Evolutionary conservation across 2,797 vertebrate genomes (phyloP), one percentile per base, ranked within the genome.

Genomic region (Urosaurus nigricauda): DNA sequence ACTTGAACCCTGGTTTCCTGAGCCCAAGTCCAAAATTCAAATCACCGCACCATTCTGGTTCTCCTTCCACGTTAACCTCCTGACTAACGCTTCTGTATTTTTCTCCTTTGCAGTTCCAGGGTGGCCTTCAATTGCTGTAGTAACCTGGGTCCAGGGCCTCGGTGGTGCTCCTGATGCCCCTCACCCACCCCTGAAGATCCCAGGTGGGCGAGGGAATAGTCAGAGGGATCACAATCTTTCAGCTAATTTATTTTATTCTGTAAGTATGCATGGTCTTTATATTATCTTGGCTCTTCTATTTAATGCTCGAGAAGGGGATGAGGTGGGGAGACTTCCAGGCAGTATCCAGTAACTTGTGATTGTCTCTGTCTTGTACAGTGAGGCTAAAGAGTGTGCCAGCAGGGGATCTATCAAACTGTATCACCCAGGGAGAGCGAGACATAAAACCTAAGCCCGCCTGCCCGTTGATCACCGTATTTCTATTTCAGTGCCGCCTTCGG

Each of bases 171-270:
- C 99, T 99, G 99, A 99, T 99, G 98, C 97, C 99, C 99, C 99
- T 99, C 99, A 97, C 99, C 99, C 99, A 99, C 99, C 98, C 98
- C 98, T 98, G 98, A 99, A 99, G 99, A 99, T 99, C 99, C 99
- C 99, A 98, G 99, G 99, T 99, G 99, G 99, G 98, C 98, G 99
- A 99, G 99, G 99, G 99, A 98, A 99, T 98, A 98, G 98, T 97
- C 98, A 99, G 96, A 97, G 99, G 99, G 99, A 99, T 99, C 98
- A 98, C 98, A 98, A 97, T 99, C 99, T 99, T 98, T 98, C 99
- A 98, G 98, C 99, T 97, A 98, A 98, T 93, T 97, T 98, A 97
- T 98, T 99, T 97, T 98, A 98, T 96, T 98, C 98, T 91, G 99
- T 99, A 94, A 98, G 99, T 98, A 88, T 29, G 32, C 58, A 2